Conservation (phyloP, 2,113 vertebrate species). For the Bufo gargarizans region DNA sequence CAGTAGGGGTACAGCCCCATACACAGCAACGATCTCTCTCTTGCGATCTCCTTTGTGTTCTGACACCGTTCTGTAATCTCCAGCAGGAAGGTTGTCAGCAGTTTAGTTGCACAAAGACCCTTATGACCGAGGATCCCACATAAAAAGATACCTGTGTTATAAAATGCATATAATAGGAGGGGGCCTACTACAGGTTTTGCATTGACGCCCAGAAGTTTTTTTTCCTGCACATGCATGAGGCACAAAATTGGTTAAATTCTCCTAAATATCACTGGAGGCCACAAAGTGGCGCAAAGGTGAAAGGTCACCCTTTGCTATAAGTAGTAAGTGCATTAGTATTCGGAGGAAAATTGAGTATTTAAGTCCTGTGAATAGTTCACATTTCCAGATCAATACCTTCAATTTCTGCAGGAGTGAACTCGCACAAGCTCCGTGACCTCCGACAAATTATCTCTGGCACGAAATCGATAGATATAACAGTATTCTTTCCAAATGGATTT, state of each 20-base stretch:
- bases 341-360: background rate
- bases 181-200: background rate
- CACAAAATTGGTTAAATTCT: background rate
- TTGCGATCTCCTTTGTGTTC: no score
- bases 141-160: no score
- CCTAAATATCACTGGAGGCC: background rate
- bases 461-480: constrained; percentile 4
- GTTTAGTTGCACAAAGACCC: no score
- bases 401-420: background rate
- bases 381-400: background rate
- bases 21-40: no score
- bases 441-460: constrained; percentile 11
- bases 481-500: constrained; percentile 5
- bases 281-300: background rate
- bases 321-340: background rate
- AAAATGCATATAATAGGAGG: no score
- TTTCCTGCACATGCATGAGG: background rate
- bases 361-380: background rate
- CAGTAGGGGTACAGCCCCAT: no score
- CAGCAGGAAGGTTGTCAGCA: no score
- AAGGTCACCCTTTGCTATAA: background rate
- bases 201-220: background rate
- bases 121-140: no score
- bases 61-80: no score
- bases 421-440: background rate